Percentiles rank a stretch among this genome's conserved stretches.
These are phyloP conservation scores for Caenorhabditis wallacei DNA, from an alignment of 2,888 invertebrate genomes.

Conservation along the genomic window DNA sequence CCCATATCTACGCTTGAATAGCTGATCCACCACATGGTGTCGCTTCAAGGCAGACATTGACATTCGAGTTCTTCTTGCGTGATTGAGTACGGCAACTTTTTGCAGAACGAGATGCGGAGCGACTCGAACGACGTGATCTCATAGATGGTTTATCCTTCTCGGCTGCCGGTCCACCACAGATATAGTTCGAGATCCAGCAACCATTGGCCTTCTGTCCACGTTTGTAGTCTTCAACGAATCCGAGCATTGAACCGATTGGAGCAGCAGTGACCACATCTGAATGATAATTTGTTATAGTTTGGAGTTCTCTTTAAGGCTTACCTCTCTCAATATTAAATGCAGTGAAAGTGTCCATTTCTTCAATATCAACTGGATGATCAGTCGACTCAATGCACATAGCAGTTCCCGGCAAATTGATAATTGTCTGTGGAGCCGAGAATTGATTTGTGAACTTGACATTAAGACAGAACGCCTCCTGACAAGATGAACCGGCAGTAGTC, in stretches of 20 bases:
- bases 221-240: conserved; percentile 54
- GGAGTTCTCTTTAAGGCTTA: not conserved
- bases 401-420: conserved; percentile 59
- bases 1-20: conserved; percentile 34
- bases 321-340: conserved; percentile 61
- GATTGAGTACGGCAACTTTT: conserved; percentile 44
- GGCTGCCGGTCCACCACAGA: conserved; percentile 35
- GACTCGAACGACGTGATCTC: conserved; percentile 34
- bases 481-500: conserved; percentile 4
- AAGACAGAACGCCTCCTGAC: conserved; percentile 52
- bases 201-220: conserved; percentile 16
- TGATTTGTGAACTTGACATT: conserved; percentile 42
- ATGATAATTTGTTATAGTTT: not conserved
- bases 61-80: conserved; percentile 7
- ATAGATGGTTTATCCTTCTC: conserved; percentile 34
- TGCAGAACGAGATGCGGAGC: conserved; percentile 4
- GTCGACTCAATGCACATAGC: conserved; percentile 55
- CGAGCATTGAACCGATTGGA: conserved; percentile 61
- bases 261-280: conserved; percentile 54
- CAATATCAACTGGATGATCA: conserved; percentile 61
- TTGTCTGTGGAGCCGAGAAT: conserved; percentile 60
- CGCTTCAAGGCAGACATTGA: conserved; percentile 56
- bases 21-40: conserved; percentile 60
- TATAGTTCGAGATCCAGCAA: conserved; percentile 59
- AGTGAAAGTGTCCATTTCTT: conserved; percentile 55